phyloP scores from a whole-genome alignment of 2,113 vertebrate species.

The Strix uralensis region DNA sequence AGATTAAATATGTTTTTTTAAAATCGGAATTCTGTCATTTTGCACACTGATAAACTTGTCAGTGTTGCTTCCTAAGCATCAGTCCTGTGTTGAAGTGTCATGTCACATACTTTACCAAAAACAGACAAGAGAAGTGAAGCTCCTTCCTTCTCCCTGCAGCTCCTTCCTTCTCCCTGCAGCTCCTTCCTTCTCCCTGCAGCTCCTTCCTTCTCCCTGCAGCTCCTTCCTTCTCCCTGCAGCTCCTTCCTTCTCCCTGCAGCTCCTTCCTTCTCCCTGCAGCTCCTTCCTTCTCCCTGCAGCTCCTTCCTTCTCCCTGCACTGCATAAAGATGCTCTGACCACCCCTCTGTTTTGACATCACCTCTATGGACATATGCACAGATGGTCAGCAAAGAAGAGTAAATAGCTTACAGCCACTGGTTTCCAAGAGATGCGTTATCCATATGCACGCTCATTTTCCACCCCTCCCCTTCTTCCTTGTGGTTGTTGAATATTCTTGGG shows the following conservation, averaged over 20 bases:
- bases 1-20: background rate
- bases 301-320: background rate
- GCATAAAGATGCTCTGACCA: background rate
- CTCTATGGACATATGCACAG: background rate
- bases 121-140: background rate
- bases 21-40: background rate
- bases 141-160: background rate
- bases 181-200: background rate
- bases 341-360: background rate
- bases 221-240: background rate
- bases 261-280: background rate
- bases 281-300: background rate
- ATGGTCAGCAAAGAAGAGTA: background rate
- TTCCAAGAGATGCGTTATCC: background rate
- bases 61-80: background rate
- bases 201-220: background rate
- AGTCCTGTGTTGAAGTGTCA: background rate
- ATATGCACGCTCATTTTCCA: background rate
- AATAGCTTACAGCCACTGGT: background rate
- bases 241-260: background rate
- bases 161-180: background rate
- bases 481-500: background rate
- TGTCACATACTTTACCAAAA: background rate
- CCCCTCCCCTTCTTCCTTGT: background rate
- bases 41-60: background rate